These are phyloP conservation scores for Scotopteryx bipunctaria DNA, from an alignment of 2,888 invertebrate genomes.

Conservation along the genomic window DNA sequence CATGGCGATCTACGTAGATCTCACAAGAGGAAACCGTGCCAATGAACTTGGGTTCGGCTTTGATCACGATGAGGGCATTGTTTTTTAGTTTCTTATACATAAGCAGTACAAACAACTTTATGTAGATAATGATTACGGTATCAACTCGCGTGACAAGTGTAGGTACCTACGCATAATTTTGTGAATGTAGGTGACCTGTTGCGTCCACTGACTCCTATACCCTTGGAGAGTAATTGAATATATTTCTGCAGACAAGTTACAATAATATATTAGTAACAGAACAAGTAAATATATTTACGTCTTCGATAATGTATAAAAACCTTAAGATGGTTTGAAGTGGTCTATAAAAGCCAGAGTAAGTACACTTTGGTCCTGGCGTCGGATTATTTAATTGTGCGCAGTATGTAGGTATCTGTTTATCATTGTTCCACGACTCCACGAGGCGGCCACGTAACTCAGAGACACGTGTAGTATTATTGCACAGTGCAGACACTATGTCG, in stretches of 20 bases:
- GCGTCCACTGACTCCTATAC: slow-evolving; percentile 41
- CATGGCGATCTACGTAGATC: slow-evolving; percentile 53
- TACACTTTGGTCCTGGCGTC: slow-evolving; percentile 9
- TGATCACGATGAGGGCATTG: slow-evolving; percentile 55
- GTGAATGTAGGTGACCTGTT: slow-evolving; percentile 37
- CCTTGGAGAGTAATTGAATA: slow-evolving; percentile 38
- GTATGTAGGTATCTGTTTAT: slow-evolving; percentile 36
- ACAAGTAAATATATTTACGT: slow-evolving; percentile 25
- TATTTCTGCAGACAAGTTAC: too few species aligned
- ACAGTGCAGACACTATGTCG: slow-evolving; percentile 45
- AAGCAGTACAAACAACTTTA: slow-evolving; percentile 34
- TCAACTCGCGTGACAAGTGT: slow-evolving; percentile 17
- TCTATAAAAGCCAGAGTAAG: neutral
- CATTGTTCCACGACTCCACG: slow-evolving; percentile 41
- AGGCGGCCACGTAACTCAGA: slow-evolving; percentile 36
- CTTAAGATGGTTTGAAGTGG: too few species aligned
- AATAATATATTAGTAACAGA: too few species aligned
- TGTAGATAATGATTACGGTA: slow-evolving; percentile 27
- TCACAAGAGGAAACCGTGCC: slow-evolving; percentile 62
- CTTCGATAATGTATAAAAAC: neutral
- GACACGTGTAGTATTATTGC: slow-evolving; percentile 44
- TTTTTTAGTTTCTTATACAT: slow-evolving; percentile 58
- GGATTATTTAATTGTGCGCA: slow-evolving; percentile 42
- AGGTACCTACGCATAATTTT: slow-evolving; percentile 25
- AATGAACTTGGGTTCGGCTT: slow-evolving; percentile 73